Base-by-base conservation (phyloP, 2,113 vertebrate genomes). In the Perognathus longimembris region DNA sequence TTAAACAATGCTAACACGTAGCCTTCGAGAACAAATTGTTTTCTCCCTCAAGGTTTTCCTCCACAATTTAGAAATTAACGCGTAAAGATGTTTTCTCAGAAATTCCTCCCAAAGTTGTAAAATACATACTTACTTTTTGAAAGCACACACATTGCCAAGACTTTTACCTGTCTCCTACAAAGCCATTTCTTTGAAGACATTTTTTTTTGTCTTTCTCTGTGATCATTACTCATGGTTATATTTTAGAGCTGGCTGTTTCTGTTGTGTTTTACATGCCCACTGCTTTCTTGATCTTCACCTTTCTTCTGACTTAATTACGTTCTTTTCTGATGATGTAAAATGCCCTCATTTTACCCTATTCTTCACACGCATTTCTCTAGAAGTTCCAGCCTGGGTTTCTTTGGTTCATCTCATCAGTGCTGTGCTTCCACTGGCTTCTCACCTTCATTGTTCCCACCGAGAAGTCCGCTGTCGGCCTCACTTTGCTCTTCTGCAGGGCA, bases 401-500 rank as follows among this genome's bases (percentile, higher is more conserved):
- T 38, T 45, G 18, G 15, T 28, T 45, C 5, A n/a, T 69, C 8
- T 0, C 34, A 5, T 6, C 0, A 10, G 30, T 34, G 45, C 9
- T 7, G 0, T 0, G 26, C 17, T 28, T 22, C 66, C 36, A 6
- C 32, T 30, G 24, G 21, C 1, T 2, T n/a, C 2, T 1, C 0
- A 1, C 18, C 11, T 22, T 14, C 1, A 32, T 1, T 1, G 17
- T 10, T 11, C 26, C 40, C 8, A 30, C 6, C 8, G 66, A 22
- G 34, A n/a, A 14, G 42, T n/a, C 32, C 0, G 5, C 34, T 6
- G 22, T 30, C 40, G 3, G 6, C 2, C 6, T 7, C 2, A 6
- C 6, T 66, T 24, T 22, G 26, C 38, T 8, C 4, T 22, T 26
- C 2, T 32, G 63, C 28, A 6, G 28, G n/a, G 38, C 20, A 10